Conservation (phyloP, 2,113 vertebrate genomes). For the Cyanoderma ruficeps region DNA sequence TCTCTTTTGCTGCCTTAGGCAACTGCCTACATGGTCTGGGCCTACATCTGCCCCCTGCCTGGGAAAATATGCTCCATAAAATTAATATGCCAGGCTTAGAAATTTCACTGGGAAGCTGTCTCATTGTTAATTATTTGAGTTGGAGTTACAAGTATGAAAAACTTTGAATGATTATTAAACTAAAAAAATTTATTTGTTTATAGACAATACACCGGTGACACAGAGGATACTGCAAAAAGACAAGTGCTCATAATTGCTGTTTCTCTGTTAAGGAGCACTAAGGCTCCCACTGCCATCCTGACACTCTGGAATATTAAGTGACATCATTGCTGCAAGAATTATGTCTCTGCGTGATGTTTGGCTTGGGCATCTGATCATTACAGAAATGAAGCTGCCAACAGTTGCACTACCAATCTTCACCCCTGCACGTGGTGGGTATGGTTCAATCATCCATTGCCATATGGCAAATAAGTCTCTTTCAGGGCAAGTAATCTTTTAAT, state of each 20-base stretch:
- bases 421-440: slow-evolving; percentile 10
- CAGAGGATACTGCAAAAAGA: not conserved
- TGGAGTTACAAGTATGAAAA: not conserved
- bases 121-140: not conserved
- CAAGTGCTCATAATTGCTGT: not conserved
- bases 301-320: slow-evolving; percentile 28
- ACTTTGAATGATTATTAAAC: not conserved
- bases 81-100: not conserved
- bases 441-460: slow-evolving; percentile 24
- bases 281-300: rapidly evolving
- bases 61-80: not conserved
- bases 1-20: not conserved
- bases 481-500: not conserved
- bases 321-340: slow-evolving; percentile 10
- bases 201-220: not conserved
- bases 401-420: not conserved
- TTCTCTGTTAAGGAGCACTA: not conserved
- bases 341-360: not conserved
- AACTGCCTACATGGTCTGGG: not conserved
- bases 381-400: not conserved
- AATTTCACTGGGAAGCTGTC: not conserved
- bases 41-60: not conserved
- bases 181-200: not conserved
- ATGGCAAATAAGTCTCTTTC: slow-evolving; percentile 24
- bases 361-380: slow-evolving; percentile 13